These are phyloP conservation scores for Cordilura impudica DNA, from an alignment of 2,888 invertebrate species.

Conservation along the genomic window DNA sequence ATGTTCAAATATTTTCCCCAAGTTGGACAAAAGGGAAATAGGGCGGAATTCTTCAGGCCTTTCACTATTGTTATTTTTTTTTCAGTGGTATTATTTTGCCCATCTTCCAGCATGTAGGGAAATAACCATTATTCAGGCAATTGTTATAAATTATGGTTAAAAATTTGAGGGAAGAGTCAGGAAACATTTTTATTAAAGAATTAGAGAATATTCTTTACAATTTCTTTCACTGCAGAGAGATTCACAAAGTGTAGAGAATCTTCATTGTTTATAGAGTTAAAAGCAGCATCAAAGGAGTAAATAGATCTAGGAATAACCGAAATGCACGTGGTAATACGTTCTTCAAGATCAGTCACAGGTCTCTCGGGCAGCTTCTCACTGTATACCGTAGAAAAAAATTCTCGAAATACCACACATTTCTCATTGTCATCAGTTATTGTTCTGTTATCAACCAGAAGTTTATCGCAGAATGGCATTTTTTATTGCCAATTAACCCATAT, in stretches of 20 bases:
- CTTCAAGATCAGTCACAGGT: background rate
- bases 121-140: no score
- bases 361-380: background rate
- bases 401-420: background rate
- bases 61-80: background rate
- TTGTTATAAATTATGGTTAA: conserved; percentile 18
- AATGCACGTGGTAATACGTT: no score
- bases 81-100: conserved; percentile 19
- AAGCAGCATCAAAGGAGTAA: background rate
- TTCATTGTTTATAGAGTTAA: background rate
- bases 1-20: conserved; percentile 21
- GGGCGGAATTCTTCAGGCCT: background rate
- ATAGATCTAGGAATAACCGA: background rate
- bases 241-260: background rate
- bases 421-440: background rate
- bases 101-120: conserved; percentile 3
- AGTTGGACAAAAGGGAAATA: conserved; percentile 1
- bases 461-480: background rate
- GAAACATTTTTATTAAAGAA: background rate
- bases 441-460: background rate
- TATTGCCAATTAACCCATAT: background rate
- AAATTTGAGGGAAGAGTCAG: no score
- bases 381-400: no score
- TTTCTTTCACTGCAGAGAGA: background rate
- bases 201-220: background rate